phyloP scores from a whole-genome alignment of 2,888 invertebrate genomes.

The Lycocerus yunnanus region DNA sequence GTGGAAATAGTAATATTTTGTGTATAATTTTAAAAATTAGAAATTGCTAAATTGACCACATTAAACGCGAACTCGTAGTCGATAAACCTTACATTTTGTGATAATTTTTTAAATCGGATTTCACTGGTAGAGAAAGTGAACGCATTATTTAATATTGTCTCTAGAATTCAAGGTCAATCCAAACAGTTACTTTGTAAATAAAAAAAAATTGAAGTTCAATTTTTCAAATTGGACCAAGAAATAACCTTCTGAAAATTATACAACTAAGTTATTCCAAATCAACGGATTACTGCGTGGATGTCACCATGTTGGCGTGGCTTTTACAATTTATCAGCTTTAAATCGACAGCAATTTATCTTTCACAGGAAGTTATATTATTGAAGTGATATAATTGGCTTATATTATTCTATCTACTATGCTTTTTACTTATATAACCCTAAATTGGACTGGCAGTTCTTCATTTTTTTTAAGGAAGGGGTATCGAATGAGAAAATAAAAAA shows the following conservation, averaged over 20 bases:
- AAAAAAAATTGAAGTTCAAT: not conserved
- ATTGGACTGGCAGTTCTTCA: not conserved
- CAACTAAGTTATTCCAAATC: not conserved
- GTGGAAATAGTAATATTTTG: not conserved
- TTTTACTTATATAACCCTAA: not conserved
- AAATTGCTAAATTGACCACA: not conserved
- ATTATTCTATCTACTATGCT: not conserved
- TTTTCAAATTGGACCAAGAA: not conserved
- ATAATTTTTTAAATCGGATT: not conserved
- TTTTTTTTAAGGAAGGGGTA: not conserved
- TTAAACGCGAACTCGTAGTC: not conserved
- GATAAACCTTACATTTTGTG: not conserved
- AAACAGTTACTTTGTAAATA: not conserved
- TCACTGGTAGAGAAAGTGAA: constrained; percentile 2
- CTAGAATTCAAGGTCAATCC: not conserved
- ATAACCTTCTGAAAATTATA: not conserved
- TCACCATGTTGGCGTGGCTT: not conserved
- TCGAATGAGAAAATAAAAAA: too few relatives aligned
- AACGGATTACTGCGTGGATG: not conserved
- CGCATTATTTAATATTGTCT: not conserved
- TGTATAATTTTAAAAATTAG: not conserved
- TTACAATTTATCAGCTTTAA: not conserved
- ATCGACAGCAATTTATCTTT: not conserved
- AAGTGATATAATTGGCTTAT: not conserved
- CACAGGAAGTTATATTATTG: not conserved